Evolutionary conservation across 2,797 vertebrate species (phyloP).

Genomic region (Prunella strophiata): DNA sequence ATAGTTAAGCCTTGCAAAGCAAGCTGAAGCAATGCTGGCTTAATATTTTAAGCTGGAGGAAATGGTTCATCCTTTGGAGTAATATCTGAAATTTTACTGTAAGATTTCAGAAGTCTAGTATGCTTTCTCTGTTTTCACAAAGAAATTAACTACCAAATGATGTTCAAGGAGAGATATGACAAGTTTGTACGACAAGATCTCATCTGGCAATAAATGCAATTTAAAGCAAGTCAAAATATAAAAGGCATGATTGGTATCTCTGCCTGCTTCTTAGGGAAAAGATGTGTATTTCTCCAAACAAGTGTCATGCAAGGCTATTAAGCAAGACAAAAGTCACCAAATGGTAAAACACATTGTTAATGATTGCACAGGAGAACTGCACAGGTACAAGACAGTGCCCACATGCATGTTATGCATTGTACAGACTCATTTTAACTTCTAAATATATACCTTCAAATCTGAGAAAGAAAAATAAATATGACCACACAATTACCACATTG

Average conservation of each 20-base stretch:
- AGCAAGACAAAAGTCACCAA: not conserved
- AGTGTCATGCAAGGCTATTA: conserved; percentile 19
- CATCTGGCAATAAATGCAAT: conserved; percentile 13
- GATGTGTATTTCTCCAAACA: not conserved
- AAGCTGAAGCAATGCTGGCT: conserved; percentile 61
- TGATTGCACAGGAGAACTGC: not conserved
- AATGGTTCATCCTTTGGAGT: conserved; percentile 46
- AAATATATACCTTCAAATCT: not conserved
- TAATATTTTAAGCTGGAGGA: conserved; percentile 51
- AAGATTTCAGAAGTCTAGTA: conserved; percentile 29
- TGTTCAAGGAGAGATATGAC: not conserved
- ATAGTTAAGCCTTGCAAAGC: conserved; percentile 62
- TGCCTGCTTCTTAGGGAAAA: not conserved
- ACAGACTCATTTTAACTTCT: not conserved
- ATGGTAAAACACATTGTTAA: not conserved
- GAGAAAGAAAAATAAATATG: not conserved
- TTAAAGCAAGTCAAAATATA: not conserved
- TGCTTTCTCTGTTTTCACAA: not conserved
- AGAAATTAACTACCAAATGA: conserved; percentile 12
- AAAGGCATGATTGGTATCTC: not conserved
- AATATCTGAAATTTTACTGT: conserved; percentile 24
- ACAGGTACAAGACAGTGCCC: not conserved
- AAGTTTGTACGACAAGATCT: not conserved
- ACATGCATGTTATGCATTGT: not conserved
- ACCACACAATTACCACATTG: not conserved